These are phyloP conservation scores for Whitmania pigra DNA, from an alignment of 1,140 invertebrate species.

Conservation along the genomic window DNA sequence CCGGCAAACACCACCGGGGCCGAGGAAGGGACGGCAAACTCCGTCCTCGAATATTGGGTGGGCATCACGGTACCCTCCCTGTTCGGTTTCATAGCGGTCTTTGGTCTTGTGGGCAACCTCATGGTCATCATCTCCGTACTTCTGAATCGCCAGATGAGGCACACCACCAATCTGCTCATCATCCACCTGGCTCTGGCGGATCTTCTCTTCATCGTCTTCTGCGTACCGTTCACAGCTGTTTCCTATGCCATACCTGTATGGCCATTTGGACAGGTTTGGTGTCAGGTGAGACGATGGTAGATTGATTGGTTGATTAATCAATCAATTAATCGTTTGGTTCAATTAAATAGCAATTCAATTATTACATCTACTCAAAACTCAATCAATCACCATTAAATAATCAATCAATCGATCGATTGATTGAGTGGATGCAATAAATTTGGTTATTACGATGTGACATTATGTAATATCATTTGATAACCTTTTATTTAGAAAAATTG, in stretches of 20 bases:
- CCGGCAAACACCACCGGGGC: too few species aligned
- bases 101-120: conserved; percentile 75
- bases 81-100: conserved; percentile 71
- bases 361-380: too few species aligned
- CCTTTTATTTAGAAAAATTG: too few species aligned
- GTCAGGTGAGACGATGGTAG: conserved; percentile 35
- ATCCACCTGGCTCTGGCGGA: conserved; percentile 72
- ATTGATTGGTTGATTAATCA: background rate
- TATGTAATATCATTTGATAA: background rate
- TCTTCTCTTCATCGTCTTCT: conserved; percentile 83
- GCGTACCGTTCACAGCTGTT: conserved; percentile 57
- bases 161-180: conserved; percentile 76
- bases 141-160: conserved; percentile 76
- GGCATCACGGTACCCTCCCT: conserved; percentile 58
- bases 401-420: background rate
- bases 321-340: too few species aligned
- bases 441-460: background rate
- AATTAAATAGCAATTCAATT: too few species aligned
- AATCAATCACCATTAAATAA: too few species aligned
- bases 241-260: conserved; percentile 49
- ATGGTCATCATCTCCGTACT: conserved; percentile 70
- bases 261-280: conserved; percentile 81
- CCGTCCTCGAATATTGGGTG: conserved; percentile 28
- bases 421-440: background rate
- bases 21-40: too few species aligned